phyloP scores from a whole-genome alignment of 2,113 vertebrate genomes.

The Isurus oxyrinchus region DNA sequence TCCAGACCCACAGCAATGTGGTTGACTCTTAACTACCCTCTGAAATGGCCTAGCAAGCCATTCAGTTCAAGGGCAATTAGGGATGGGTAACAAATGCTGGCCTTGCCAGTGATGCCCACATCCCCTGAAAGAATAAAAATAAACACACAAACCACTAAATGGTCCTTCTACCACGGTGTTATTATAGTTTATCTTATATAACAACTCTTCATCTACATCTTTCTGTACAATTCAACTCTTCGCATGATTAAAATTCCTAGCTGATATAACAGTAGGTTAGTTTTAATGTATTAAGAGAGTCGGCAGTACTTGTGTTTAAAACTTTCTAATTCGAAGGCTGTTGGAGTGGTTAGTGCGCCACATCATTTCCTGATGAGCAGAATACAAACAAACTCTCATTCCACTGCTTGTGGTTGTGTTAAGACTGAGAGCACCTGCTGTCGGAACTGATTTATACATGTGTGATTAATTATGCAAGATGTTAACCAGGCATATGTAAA shows the following conservation, averaged over 20 bases:
- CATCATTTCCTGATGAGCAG: not conserved
- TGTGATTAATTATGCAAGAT: not conserved
- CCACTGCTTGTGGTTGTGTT: not conserved
- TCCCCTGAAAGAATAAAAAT: too few relatives aligned
- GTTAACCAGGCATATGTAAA: not conserved
- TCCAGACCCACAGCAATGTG: too few relatives aligned
- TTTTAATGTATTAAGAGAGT: not conserved
- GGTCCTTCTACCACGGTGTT: not conserved
- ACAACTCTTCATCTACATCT: not conserved
- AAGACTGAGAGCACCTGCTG: not conserved
- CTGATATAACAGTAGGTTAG: not conserved
- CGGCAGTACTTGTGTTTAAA: not conserved
- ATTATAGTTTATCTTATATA: not conserved
- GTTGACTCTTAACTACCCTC: too few relatives aligned
- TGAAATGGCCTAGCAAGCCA: too few relatives aligned
- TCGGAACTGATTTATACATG: not conserved
- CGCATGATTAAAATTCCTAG: not conserved
- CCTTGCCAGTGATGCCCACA: too few relatives aligned
- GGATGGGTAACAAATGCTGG: too few relatives aligned
- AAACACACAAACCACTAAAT: not conserved
- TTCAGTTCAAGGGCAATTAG: too few relatives aligned
- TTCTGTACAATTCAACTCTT: not conserved
- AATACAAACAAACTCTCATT: not conserved
- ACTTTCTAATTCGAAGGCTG: not conserved
- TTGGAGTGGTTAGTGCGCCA: not conserved